Evolutionary conservation across 2,888 invertebrate genomes (phyloP), one percentile per base, ranked within the genome.

Genomic region (Uloborus plumipes): DNA sequence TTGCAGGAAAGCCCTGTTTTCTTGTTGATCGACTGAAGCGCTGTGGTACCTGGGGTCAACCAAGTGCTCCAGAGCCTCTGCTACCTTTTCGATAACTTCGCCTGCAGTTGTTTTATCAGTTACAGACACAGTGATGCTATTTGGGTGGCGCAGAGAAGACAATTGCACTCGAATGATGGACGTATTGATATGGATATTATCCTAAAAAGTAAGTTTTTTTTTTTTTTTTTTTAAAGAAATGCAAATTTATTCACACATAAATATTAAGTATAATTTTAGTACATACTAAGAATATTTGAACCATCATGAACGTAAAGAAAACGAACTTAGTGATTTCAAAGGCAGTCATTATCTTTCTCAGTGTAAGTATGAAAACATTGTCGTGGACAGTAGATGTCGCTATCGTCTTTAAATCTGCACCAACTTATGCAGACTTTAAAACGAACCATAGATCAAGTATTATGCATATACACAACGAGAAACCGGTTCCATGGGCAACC

Each of bases 101-200:
- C 83, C 77, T 1, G 83, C 83, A 6, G 83, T 77, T 1, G 83
- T 83, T 49, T 53, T 66, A 0, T 83, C 83, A 14, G 50, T 61
- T 13, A 83, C 64, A 2, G 72, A 31, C 22, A 83, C 73, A 7
- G 77, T 70, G 16, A 83, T 39, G 50, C 83, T 73, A n/a, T 65
- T 71, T 1, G 77, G 76, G 13, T 73, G 74, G 18, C 83, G 76
- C n/a, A 83, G 18, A 0, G 77, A 83, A 4, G 76, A 61, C 11
- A 83, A 18, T 53, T 83, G 83, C 7, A 83, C 83, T 0, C 83
- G 77, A 18, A 83, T 72, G 20, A 75, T 71, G 15, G 81, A 62
- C 14, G 50, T 39, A 18, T 49, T 39, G 39, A n/a, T 14, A 16
- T 22, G 16, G 13, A 22, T 50, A 20, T 20, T 49, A 64, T 26